Percentiles rank a stretch among this genome's conserved stretches.
phyloP scores from a whole-genome alignment of 2,888 invertebrate species.

The Torymus texanus region DNA sequence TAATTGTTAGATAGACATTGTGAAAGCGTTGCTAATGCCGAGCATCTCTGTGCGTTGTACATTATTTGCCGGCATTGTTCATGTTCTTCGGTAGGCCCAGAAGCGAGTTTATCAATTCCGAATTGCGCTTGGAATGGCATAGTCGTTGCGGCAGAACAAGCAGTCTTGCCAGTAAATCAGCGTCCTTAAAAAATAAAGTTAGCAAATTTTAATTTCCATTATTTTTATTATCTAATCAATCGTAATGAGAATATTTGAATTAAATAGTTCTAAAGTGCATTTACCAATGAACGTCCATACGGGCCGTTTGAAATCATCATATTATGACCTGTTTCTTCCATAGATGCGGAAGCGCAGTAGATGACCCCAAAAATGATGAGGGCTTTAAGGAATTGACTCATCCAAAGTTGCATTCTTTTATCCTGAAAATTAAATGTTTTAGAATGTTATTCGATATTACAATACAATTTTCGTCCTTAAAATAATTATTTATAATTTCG shows the following conservation, averaged over 20 bases:
- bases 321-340: conserved; percentile 41
- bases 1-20: conserved; percentile 38
- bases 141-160: conserved; percentile 64
- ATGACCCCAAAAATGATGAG: conserved; percentile 42
- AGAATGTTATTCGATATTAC: too few species aligned
- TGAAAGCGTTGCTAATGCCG: conserved; percentile 23
- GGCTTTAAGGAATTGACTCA: conserved; percentile 24
- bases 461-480: too few species aligned
- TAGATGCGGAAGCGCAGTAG: conserved; percentile 41
- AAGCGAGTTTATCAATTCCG: conserved; percentile 85
- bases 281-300: conserved; percentile 62
- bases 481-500: too few species aligned
- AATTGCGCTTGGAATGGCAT: conserved; percentile 79
- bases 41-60: conserved; percentile 37
- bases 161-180: conserved; percentile 65
- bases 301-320: conserved; percentile 49
- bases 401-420: conserved; percentile 51
- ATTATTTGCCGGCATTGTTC: conserved; percentile 82
- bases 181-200: conserved; percentile 63
- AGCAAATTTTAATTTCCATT: background rate
- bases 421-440: conserved; percentile 25
- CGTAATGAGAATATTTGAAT: background rate
- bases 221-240: background rate
- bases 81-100: conserved; percentile 85
- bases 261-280: background rate